Conservation (phyloP, 2,797 vertebrate genomes). For the Lepus townsendii region DNA sequence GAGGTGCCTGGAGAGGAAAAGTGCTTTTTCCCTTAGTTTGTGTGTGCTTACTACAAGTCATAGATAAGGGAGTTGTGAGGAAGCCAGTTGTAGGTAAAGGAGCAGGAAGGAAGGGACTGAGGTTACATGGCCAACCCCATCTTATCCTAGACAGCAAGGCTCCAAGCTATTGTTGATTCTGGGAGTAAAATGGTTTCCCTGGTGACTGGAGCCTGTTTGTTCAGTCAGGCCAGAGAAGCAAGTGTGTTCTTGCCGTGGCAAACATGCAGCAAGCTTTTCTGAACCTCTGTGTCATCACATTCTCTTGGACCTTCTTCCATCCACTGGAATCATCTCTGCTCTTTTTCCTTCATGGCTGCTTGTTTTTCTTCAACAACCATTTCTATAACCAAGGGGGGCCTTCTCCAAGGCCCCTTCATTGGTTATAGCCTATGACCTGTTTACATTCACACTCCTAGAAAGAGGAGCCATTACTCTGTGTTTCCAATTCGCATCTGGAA, state of each 20-base stretch:
- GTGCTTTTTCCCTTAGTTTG: slow-evolving; percentile 40
- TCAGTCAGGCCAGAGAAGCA: slow-evolving; percentile 44
- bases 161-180: slow-evolving; percentile 77
- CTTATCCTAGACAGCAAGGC: slow-evolving; percentile 74
- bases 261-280: background rate
- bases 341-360: background rate
- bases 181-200: slow-evolving; percentile 65
- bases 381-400: background rate
- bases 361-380: slow-evolving; percentile 7
- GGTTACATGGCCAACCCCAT: slow-evolving; percentile 32
- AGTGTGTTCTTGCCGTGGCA: background rate
- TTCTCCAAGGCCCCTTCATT: background rate
- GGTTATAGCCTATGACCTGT: background rate
- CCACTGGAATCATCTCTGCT: background rate
- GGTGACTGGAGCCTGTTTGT: slow-evolving; percentile 59
- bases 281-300: background rate
- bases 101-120: slow-evolving; percentile 72
- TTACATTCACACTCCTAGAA: background rate
- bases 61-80: slow-evolving; percentile 71
- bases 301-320: background rate
- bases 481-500: background rate
- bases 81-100: slow-evolving; percentile 69
- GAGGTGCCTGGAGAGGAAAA: slow-evolving; percentile 28
- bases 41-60: background rate
- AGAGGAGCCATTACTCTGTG: background rate